phyloP scores from a whole-genome alignment of 2,113 vertebrate species.

The Uria lomvia region DNA sequence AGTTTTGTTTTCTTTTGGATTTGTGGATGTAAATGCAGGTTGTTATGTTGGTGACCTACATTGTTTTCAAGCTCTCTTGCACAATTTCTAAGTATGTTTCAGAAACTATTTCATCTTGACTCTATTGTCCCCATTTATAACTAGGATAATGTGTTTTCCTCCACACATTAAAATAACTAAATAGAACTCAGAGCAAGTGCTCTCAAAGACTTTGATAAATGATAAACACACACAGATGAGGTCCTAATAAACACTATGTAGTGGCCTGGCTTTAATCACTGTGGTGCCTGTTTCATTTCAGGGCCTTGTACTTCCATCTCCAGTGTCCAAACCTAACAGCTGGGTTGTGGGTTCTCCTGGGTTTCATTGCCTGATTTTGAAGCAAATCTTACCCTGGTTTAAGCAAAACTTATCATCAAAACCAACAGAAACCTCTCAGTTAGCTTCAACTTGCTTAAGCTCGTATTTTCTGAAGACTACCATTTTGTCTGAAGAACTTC shows the following conservation, averaged over 20 bases:
- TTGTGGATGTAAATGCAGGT: background rate
- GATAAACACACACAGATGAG: background rate
- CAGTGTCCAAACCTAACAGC: rapidly evolving
- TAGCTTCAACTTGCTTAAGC: background rate
- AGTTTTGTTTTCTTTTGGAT: background rate
- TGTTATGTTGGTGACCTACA: background rate
- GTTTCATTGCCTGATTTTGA: background rate
- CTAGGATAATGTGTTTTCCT: background rate
- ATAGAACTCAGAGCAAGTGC: background rate
- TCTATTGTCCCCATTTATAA: background rate
- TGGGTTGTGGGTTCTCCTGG: background rate
- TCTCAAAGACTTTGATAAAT: background rate
- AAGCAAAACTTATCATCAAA: background rate
- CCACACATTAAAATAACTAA: background rate
- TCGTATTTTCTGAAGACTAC: background rate
- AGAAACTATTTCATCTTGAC: background rate
- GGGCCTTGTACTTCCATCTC: background rate
- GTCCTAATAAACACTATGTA: background rate
- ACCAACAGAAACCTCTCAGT: background rate
- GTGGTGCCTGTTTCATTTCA: background rate
- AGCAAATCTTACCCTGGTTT: background rate
- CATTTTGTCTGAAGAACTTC: background rate
- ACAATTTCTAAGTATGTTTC: background rate
- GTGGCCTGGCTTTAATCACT: background rate
- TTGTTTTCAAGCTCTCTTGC: background rate